These are phyloP conservation scores for Amaurobius ferox DNA, from an alignment of 2,888 invertebrate species.

Conservation along the genomic window DNA sequence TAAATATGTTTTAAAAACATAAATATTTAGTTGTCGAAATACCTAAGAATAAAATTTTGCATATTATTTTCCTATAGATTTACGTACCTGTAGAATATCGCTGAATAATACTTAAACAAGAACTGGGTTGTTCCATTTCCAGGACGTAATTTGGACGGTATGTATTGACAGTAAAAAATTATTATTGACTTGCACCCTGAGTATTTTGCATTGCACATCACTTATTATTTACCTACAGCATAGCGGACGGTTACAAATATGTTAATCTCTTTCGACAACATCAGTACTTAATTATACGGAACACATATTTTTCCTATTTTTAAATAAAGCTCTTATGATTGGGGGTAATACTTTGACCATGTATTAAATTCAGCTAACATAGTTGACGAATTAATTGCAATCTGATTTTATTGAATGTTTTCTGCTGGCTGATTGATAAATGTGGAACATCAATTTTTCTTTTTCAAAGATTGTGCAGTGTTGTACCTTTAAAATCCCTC, in stretches of 20 bases:
- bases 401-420: no score
- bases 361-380: neutral
- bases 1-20: no score
- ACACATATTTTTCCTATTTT: neutral
- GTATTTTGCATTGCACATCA: neutral
- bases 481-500: no score
- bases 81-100: no score
- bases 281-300: neutral
- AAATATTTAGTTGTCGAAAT: no score
- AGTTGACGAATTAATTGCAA: neutral
- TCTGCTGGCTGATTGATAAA: no score
- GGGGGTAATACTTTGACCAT: slow-evolving; percentile 27
- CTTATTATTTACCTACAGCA: neutral
- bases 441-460: no score
- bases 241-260: slow-evolving; percentile 49
- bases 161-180: neutral
- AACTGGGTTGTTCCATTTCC: neutral
- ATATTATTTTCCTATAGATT: no score
- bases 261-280: neutral
- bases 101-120: no score
- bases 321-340: slow-evolving; percentile 35
- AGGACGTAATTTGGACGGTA: slow-evolving; percentile 3
- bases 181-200: neutral
- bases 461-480: no score
- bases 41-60: no score